Base-by-base conservation (phyloP, 2,888 invertebrate genomes). In the Congeria kusceri region DNA sequence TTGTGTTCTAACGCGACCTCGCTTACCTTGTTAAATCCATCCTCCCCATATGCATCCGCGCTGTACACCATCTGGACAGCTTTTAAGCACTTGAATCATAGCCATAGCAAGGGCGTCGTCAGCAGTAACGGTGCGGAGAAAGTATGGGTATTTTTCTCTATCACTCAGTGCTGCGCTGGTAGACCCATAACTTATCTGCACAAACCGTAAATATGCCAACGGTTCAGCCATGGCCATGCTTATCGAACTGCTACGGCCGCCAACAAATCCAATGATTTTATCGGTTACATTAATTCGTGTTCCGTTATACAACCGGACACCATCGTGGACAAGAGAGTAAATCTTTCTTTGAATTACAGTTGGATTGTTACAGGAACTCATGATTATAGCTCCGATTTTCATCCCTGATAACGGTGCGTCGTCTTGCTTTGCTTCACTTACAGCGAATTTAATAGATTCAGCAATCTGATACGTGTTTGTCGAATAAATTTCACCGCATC, bases 11-110 rank as follows among this genome's bases (percentile, higher is more conserved):
- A 18, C 11, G 76, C 67, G 11, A 53, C 11, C 7, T 59, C 57
- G 11, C 20, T 44, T 9, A 83, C 29, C 25, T 72, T 62, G 28
- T 72, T 65, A 18, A 66, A 49, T n/a, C 83, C 86, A 11, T 61
- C 83, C 56, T 81, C 79, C 0, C 86, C 86, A 25, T 84, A 86
- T 11, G 81, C 71, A n/a, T 80, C 79, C 28, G 67, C 53, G 46
- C 86, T 86, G 63, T 83, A 84, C 4, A 86, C 72, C 62, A 83
- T 65, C 53, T 86, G 86, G 18, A 83, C 71, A 49, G 75, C 75
- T 46, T 23, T 75, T 47, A 18, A 83, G 65, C 18, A 85, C 66
- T 25, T 73, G 61, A 3, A 83, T 66, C 72, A 86, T 80, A 7
- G 77, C 70, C 11, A 62, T 56, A 3, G 77, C 82, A 62, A 85